phyloP scores from a whole-genome alignment of 2,113 vertebrate genomes.

The Ochotona curzoniae region DNA sequence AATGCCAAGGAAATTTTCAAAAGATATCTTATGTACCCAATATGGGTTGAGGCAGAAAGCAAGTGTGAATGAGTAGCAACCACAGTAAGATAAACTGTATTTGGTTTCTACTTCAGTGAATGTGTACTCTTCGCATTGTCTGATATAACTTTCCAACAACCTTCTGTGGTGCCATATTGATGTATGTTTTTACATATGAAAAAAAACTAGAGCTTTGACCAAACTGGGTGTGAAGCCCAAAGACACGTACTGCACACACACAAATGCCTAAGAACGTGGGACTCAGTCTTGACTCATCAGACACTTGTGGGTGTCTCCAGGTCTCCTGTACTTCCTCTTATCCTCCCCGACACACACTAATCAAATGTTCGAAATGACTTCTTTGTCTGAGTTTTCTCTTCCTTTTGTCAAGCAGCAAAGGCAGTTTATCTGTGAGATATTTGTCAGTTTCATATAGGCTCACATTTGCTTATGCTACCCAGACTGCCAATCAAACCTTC shows the following conservation, averaged over 20 bases:
- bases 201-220: background rate
- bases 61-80: background rate
- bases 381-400: background rate
- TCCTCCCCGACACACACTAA: background rate
- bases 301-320: background rate
- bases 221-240: background rate
- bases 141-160: background rate
- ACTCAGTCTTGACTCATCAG: background rate
- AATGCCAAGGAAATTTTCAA: slow-evolving; percentile 45
- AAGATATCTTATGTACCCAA: background rate
- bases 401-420: background rate
- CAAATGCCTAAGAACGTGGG: background rate
- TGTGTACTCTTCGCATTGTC: no score
- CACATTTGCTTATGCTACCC: background rate
- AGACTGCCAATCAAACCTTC: background rate
- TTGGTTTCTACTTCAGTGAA: background rate
- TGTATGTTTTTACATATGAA: background rate
- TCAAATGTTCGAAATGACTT: slow-evolving; percentile 1
- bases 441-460: background rate
- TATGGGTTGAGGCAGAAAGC: background rate
- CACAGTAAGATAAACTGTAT: background rate
- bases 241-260: background rate
- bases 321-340: background rate
- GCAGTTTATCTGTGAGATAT: background rate
- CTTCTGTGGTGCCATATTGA: background rate